Evolutionary conservation across 2,113 vertebrate genomes (phyloP).

Genomic region (Asarcornis scutulata): DNA sequence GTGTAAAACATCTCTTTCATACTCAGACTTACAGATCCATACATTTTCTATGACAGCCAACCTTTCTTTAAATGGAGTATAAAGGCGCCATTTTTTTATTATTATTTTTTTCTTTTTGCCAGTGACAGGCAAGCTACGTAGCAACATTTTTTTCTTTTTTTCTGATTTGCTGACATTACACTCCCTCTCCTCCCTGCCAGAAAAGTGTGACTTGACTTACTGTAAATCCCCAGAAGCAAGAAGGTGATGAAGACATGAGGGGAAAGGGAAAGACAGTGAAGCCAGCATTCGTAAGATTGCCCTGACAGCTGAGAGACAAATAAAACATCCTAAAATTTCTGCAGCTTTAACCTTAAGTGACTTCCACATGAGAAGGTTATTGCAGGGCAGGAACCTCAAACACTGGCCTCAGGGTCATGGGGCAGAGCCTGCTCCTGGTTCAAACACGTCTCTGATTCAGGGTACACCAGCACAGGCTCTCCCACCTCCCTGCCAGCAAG

Average conservation of each 20-base stretch:
- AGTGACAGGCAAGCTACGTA: neutral
- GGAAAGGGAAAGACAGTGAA: neutral
- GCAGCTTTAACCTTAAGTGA: neutral
- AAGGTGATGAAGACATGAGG: neutral
- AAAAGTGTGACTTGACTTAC: neutral
- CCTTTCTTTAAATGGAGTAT: neutral
- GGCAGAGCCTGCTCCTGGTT: rapidly evolving
- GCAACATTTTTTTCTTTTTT: neutral
- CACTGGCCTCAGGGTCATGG: neutral
- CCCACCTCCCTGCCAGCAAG: neutral
- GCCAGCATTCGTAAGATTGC: neutral
- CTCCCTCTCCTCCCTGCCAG: neutral
- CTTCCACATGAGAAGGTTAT: neutral
- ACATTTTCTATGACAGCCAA: neutral
- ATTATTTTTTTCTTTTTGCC: neutral
- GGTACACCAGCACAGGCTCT: neutral
- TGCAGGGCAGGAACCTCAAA: neutral
- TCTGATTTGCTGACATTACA: neutral
- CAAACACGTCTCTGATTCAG: neutral
- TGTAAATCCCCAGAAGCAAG: constrained; percentile 14
- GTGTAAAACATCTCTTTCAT: neutral
- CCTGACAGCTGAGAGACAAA: constrained; percentile 17
- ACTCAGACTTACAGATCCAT: neutral
- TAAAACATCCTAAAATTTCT: neutral
- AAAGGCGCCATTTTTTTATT: neutral